Conservation (phyloP, 2,888 invertebrate species). For the Limnephilus auricula region DNA sequence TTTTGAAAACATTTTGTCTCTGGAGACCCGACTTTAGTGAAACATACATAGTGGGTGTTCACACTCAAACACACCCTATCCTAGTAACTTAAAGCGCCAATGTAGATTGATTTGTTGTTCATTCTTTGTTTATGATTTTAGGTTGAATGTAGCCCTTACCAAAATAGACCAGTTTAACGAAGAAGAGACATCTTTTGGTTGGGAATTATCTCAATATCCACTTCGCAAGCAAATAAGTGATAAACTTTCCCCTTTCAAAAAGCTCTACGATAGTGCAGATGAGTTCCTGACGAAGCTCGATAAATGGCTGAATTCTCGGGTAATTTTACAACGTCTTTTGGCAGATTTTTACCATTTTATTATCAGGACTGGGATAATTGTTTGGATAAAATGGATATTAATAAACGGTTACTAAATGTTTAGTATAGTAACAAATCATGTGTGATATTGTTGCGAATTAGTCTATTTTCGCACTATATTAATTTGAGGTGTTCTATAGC, state of each 20-base stretch:
- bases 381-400: not conserved
- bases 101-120: not conserved
- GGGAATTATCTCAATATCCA: slow-evolving; percentile 93
- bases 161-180: slow-evolving; percentile 93
- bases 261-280: slow-evolving; percentile 91
- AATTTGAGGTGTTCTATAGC: not conserved
- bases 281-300: slow-evolving; percentile 91
- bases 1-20: too few species aligned
- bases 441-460: not conserved
- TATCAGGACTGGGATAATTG: not conserved
- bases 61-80: not conserved
- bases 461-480: not conserved
- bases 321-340: slow-evolving; percentile 65
- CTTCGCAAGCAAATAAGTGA: slow-evolving; percentile 88
- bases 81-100: not conserved
- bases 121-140: slow-evolving; percentile 68
- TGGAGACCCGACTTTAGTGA: too few species aligned
- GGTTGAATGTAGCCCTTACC: slow-evolving; percentile 85
- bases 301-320: slow-evolving; percentile 88
- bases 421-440: too few species aligned
- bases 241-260: slow-evolving; percentile 89
- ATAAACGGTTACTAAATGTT: not conserved
- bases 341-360: not conserved
- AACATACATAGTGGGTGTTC: not conserved
- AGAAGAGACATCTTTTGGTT: slow-evolving; percentile 93